Evolutionary conservation across 2,113 vertebrate species (phyloP), one percentile per base, ranked within the genome.

Genomic region (Bubalus kerabau): DNA sequence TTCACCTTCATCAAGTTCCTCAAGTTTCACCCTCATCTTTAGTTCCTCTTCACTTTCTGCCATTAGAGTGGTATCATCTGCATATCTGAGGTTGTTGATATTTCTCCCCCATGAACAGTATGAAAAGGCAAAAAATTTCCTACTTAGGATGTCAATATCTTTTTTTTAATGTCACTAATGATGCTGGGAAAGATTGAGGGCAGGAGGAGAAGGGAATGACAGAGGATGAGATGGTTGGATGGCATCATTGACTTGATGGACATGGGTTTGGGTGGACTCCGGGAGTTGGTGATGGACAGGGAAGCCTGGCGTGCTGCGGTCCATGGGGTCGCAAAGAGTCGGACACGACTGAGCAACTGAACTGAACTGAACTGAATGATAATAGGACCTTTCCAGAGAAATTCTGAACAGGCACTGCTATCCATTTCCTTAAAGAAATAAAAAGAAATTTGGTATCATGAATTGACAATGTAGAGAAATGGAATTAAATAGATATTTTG

Each of bases 381-480:
- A 84, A 60, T 5, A 52, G 3, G 28, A 46, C 1, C 1, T 52
- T 94, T 94, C 43, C 10, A 71, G 21, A 59, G 43, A 5, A 57
- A 48, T 36, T 76, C 48, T 76, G 13, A 62, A 88, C 40, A 90
- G 19, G 7, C 23, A 67, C 30, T 90, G 13, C 32, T 93, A 95
- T n/a, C n/a, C n/a, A 84, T 92, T 87, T 85, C n/a, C 67, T 91
- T 78, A 81, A 60, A 90, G 91, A 91, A 59, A 57, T 19, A 54
- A 94, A 36, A 87, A 78, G 32, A 74, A 95, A 59, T 87, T 43
- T 19, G 83, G 36, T 43, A 43, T 16, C 59, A 28, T 28, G 54
- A 59, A 59, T 43, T 30, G 10, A 59, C 30, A 85, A 43, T 59
- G 36, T 43, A 59, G 36, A 59, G 56, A 85, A 30, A 59, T 57